Percentiles rank a stretch among this genome's conserved stretches.
phyloP scores from a whole-genome alignment of 2,797 vertebrate genomes.

The Acanthurus lineatus region DNA sequence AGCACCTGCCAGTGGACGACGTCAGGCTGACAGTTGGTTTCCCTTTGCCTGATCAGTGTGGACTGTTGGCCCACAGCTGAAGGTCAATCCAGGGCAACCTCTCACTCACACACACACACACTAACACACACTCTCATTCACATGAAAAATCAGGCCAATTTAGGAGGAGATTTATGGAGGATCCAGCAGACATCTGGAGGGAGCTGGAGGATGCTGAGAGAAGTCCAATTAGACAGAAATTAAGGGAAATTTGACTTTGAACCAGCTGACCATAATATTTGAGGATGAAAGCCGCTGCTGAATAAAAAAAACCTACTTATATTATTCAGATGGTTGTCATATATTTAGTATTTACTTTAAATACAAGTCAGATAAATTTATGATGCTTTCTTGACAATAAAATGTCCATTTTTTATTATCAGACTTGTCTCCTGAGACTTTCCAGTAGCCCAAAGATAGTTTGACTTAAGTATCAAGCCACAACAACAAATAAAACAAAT shows the following conservation, averaged over 20 bases:
- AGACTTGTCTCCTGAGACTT: not conserved
- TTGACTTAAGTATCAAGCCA: not conserved
- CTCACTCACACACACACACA: not conserved
- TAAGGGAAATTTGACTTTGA: constrained; percentile 14
- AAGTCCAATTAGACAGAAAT: constrained; percentile 41
- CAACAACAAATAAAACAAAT: not conserved
- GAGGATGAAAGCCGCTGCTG: not conserved
- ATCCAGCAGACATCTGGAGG: constrained; percentile 59
- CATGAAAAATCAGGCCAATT: constrained; percentile 54
- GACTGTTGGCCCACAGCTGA: constrained; percentile 71
- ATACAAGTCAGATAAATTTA: not conserved
- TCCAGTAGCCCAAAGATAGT: not conserved
- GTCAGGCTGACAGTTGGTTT: constrained; percentile 55
- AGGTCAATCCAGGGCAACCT: constrained; percentile 66
- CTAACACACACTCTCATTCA: constrained; percentile 1
- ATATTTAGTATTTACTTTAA: not conserved
- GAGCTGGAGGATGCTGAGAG: constrained; percentile 32
- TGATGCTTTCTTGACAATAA: not conserved
- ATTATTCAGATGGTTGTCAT: not conserved
- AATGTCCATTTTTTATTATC: not conserved
- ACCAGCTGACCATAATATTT: constrained; percentile 1
- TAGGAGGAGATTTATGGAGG: constrained; percentile 60
- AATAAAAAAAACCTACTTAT: not conserved
- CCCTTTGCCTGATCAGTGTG: constrained; percentile 55
- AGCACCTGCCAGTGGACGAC: constrained; percentile 71